A percentile compares a stretch with the other conserved stretches of the same genome.
Conservation (phyloP, 2,113 vertebrate species). For the Chloroceryle aenea region DNA sequence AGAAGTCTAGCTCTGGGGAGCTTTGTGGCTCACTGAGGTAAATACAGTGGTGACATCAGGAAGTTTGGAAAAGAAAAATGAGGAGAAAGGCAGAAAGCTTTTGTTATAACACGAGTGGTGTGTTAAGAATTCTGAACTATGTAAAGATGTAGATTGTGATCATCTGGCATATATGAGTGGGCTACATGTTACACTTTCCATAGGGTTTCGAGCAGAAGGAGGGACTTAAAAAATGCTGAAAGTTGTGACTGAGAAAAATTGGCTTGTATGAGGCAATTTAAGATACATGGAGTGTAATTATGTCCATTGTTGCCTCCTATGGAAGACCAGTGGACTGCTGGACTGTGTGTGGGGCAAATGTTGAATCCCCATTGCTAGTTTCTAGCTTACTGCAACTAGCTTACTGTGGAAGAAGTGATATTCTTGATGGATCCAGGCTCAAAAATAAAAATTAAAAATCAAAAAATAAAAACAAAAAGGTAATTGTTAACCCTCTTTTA, state of each 20-base stretch:
- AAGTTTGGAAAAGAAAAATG: background rate
- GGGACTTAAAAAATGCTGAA: background rate
- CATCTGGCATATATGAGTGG: background rate
- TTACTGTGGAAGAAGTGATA: background rate
- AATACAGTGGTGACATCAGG: background rate
- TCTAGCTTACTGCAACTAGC: background rate
- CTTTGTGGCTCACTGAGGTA: background rate
- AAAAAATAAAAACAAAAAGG: background rate
- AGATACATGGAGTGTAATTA: background rate
- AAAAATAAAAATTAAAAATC: background rate
- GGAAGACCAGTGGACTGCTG: background rate
- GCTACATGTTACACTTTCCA: background rate
- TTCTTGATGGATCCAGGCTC: background rate
- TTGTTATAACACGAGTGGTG: background rate
- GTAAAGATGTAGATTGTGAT: background rate
- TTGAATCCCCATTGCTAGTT: background rate
- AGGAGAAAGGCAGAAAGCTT: background rate
- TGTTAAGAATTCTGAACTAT: background rate
- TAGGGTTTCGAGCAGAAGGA: background rate
- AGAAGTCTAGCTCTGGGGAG: background rate
- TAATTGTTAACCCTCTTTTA: accelerated
- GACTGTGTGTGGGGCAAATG: accelerated
- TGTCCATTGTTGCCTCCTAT: background rate
- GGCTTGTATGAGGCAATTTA: background rate
- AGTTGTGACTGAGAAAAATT: background rate